Base-by-base conservation (phyloP, 2,113 vertebrate genomes). In the Proteles cristata region DNA sequence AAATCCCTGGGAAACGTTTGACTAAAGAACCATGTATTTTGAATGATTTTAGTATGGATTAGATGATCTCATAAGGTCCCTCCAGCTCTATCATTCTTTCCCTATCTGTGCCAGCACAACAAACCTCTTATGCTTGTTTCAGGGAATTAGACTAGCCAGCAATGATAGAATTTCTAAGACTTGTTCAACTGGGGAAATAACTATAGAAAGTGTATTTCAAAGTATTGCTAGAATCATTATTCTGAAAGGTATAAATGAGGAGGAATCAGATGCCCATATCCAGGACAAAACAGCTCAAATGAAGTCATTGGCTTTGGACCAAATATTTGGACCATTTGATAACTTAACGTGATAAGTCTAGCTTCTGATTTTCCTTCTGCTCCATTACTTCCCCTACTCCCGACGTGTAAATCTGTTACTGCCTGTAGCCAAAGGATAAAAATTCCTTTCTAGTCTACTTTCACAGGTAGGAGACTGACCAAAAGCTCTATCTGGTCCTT, bases 391-490 rank as follows among this genome's bases (percentile, higher is more conserved):
- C 35, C 35, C 25, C 31, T 2, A 8, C 7, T 66, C 28, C 11
- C 21, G 0, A 77, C 33, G 82, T 26, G 61, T 74, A 85, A 86
- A 90, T 96, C 63, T 81, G 23, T 93, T 93, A 77, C 12, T 89
- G 33, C 53, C 33, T 68, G n/a, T 61, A 25, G 74, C 88, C 74
- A 77, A 31, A 95, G 76, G 65, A 92, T 96, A 96, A 97, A 96
- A 96, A 90, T 93, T 95, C 73, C 77, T 96, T 74, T 95, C 55
- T 93, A 88, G 74, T 97, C 65, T 92, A 33, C 87, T 96, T 95
- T 82, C 48, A 91, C 43, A 96, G 61, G 55, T 96, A 95, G 61
- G 50, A 82, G 23, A 91, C 12, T 69, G 63, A 96, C 14, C 68
- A 85, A 65, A 87, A 92, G 1, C 17, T 94, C 48, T 9, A n/a